A percentile compares a stretch with the other conserved stretches of the same genome.
Conservation (phyloP, 2,888 invertebrate species). For the Papilio gigon region DNA sequence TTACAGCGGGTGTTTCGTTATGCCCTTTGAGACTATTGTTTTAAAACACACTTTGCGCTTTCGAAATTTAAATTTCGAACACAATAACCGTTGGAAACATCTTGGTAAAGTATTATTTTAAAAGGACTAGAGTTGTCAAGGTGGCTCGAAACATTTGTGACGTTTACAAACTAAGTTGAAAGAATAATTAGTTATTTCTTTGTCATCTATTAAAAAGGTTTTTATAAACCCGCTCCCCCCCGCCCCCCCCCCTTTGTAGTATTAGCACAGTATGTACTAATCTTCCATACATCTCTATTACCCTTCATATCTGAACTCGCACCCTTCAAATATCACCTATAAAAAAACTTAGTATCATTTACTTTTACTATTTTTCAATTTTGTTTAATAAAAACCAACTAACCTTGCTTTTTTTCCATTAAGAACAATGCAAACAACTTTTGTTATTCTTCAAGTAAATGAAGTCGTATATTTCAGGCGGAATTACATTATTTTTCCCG, state of each 20-base stretch:
- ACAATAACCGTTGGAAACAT: not conserved
- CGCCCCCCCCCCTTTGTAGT: no score
- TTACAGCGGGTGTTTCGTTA: conserved; percentile 5
- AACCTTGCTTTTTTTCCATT: no score
- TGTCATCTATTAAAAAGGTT: no score
- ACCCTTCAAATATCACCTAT: no score
- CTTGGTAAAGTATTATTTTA: conserved; percentile 2
- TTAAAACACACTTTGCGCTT: conserved; percentile 18
- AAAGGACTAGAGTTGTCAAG: not conserved
- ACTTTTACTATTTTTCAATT: no score
- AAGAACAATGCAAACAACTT: not conserved
- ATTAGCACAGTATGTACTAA: no score
- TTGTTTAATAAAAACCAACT: not conserved
- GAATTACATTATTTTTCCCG: not conserved
- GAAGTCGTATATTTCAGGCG: not conserved
- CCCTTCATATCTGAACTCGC: no score
- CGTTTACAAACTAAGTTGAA: not conserved
- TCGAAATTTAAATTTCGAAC: conserved; percentile 18
- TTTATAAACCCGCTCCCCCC: no score
- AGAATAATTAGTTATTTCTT: not conserved
- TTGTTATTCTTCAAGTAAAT: not conserved
- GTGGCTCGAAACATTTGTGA: not conserved
- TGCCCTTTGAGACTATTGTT: conserved; percentile 24
- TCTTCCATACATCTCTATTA: no score
- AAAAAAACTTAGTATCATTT: no score